Base-by-base conservation (phyloP, 2,113 vertebrate genomes). In the Aegotheles bennettii region DNA sequence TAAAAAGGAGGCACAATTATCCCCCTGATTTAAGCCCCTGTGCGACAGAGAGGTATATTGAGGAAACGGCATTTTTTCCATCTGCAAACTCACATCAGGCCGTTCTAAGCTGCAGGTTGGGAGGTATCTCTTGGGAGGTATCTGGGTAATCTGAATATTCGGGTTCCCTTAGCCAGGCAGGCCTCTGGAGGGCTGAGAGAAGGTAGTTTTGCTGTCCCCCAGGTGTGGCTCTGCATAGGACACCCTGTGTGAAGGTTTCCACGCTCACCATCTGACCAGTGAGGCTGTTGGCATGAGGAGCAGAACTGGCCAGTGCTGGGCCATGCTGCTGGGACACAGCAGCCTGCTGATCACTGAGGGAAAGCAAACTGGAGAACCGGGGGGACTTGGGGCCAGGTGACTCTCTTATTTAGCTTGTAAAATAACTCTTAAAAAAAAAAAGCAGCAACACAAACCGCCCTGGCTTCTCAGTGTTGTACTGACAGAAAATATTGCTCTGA, bases 101-200 rank as follows among this genome's bases (percentile, higher is more conserved):
- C 12, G 10, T 78, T 75, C 67, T 35, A 76, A 91, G 9, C 70
- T 26, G 31, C 12, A 38, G 51, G 48, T 47, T 6, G 2, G 71
- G 36, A 90, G 11, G 33, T 8, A 85, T 29, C n/a, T n/a, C n/a
- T n/a, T n/a, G n/a, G n/a, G n/a, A n/a, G n/a, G n/a, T n/a, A n/a
- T n/a, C n/a, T n/a, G n/a, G n/a, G n/a, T n/a, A n/a, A n/a, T n/a
- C 48, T 12, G 26, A 64, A 36, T 12, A 82, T 19, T 23, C 3
- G 3, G 31, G 3, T 10, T 53, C 51, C 47, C 20, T 36, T 25
- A 25, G 28, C 45, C 57, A 59, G 14, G 28, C 6, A 56, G 33
- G 47, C 9, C 31, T 31, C 3, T 0, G 0, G 11, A 36, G n/a
- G 3, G 16, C 36, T 1, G 3, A 8, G 14, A 15, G 21, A 56